Base-by-base conservation (phyloP, 2,113 vertebrate species). In the Percina caprodes region DNA sequence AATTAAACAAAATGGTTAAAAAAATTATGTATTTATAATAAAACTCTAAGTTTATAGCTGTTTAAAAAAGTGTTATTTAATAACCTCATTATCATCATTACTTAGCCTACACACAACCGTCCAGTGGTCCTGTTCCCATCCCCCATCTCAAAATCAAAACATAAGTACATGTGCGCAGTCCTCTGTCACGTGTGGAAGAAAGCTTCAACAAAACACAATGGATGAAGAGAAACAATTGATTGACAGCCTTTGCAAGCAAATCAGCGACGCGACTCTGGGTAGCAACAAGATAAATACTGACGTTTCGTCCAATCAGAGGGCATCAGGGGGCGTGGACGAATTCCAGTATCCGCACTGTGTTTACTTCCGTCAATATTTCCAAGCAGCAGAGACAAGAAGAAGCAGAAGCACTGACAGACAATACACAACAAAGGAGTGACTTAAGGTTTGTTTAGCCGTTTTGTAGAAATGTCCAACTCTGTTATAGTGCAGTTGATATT, bases 281-380 rank as follows among this genome's bases (percentile, higher is more conserved):
- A 93, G 94, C 93, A 94, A 95, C 94, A 91, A n/a, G 35, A 69
- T 80, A 89, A 93, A 91, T 85, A 63, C 55, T n/a, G 46, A 21
- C 2, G 19, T 21, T 6, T 23, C 10, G 55, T 59, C 95, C 94
- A 95, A 95, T 95, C 87, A 90, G 39, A 79, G 55, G 14, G 21
- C 19, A 24, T 7, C 2, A 69, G 30, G 74, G 82, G 92, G 92
- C 82, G 89, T 15, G 30, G 45, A 16, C 60, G 5, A 60, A 52
- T 55, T 15, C 68, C 33, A 16, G 39, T n/a, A 21, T 59, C 83
- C 58, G 62, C 74, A 45, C 79, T 88, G 93, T 92, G 86, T 93
- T 95, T 94, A 95, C 95, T 96, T 96, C 94, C 93, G 95, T 96
- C 94, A 96, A 95, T 94, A 95, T 88, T 82, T 92, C 63, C 81